phyloP scores from a whole-genome alignment of 1,140 invertebrate genomes.

The Paraescarpia echinospica region DNA sequence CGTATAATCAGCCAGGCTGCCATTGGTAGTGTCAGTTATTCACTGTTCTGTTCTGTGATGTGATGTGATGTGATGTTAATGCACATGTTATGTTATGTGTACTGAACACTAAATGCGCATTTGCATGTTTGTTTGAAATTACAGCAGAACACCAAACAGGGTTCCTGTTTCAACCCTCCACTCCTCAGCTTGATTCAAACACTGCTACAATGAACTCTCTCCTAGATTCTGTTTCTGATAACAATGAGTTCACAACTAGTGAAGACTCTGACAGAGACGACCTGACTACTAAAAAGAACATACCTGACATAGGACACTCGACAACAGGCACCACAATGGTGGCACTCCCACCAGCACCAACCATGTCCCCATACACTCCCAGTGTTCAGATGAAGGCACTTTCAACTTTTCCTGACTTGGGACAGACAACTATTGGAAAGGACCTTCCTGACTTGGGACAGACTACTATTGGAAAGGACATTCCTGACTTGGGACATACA shows the following conservation, averaged over 20 bases:
- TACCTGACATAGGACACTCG: neutral
- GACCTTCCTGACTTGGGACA: neutral
- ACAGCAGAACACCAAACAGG: neutral
- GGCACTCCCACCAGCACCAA: neutral
- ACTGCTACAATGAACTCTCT: neutral
- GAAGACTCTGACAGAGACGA: neutral
- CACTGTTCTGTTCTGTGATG: neutral
- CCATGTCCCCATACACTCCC: neutral
- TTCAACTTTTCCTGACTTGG: neutral
- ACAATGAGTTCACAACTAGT: neutral
- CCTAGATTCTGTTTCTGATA: neutral
- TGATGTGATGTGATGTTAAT: neutral
- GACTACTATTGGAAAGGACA: neutral
- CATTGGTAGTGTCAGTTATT: neutral
- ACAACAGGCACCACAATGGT: neutral
- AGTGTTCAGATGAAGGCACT: neutral
- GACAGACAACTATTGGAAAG: neutral
- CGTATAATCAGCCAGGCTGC: neutral
- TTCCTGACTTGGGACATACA: neutral
- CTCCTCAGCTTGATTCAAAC: neutral
- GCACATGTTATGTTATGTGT: neutral
- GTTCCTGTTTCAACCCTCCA: neutral
- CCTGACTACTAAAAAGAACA: neutral
- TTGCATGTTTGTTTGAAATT: neutral
- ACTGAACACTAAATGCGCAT: neutral